A percentile compares a stretch with the other conserved stretches of the same genome.
phyloP scores from a whole-genome alignment of 2,113 vertebrate genomes.

The Naja naja region DNA sequence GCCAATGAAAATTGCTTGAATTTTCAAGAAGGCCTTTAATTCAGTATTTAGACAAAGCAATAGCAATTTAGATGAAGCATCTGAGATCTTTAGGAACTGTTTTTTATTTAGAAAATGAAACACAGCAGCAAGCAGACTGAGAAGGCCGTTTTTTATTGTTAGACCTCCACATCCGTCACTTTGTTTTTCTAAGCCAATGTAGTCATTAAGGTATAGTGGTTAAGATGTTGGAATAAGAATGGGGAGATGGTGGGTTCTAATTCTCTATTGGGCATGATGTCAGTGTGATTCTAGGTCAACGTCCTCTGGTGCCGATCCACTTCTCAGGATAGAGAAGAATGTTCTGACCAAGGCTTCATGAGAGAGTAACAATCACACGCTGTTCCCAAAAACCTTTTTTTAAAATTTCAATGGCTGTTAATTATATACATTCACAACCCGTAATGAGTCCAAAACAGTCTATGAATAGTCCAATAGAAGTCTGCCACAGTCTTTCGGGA shows the following conservation, averaged over 20 bases:
- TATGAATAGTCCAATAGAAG: too few relatives aligned
- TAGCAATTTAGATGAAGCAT: conserved; percentile 53
- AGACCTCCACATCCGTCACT: background rate
- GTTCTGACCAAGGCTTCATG: too few relatives aligned
- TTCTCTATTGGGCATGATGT: background rate
- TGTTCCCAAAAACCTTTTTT: too few relatives aligned
- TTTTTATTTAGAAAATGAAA: conserved; percentile 16
- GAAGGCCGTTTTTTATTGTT: background rate
- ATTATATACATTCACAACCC: too few relatives aligned
- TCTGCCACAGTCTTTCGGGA: too few relatives aligned
- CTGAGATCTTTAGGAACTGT: conserved; percentile 43
- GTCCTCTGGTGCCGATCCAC: background rate
- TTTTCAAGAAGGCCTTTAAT: conserved; percentile 38
- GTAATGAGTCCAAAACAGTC: too few relatives aligned
- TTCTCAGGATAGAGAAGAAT: background rate
- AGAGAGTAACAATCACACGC: too few relatives aligned
- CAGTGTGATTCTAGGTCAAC: background rate
- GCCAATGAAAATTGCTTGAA: background rate
- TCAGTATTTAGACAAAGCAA: conserved; percentile 36
- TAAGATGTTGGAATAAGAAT: background rate
- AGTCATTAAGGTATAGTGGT: background rate
- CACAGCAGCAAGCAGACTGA: background rate
- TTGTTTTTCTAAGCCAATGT: background rate
- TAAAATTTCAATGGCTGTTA: too few relatives aligned
- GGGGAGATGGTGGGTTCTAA: background rate